Base-by-base conservation (phyloP, 2,888 invertebrate genomes). In the Apodemia duryi region DNA sequence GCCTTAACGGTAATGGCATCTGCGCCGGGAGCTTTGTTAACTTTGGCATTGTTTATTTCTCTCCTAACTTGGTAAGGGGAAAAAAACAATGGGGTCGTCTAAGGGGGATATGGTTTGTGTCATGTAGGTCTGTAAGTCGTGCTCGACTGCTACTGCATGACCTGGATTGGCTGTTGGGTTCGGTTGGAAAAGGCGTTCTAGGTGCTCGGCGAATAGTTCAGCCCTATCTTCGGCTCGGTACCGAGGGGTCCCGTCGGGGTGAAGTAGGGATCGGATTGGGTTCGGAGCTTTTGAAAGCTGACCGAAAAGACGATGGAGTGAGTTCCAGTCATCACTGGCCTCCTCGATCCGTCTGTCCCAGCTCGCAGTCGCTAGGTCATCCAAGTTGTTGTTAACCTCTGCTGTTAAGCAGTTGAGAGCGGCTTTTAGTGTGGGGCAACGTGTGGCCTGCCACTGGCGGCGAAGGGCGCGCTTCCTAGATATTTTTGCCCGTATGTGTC, bases 151-250 rank as follows among this genome's bases (percentile, higher is more conserved):
- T 28, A 62, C 54, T 6, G 57, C 62, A 35, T 63, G 66, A 2
- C 7, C 7, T 0, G 28, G n/a, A 10, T 62, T 7, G 2, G n/a
- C 11, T 2, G 51, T 5, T 0, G 62, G 61, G 32, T 62, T 64
- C 0, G 64, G 64, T 5, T 0, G 3, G 43, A 67, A 68, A 11
- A 65, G 69, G 7, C n/a, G 13, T 54, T 69, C 68, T 0, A 70
- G 66, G 38, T 65, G 35, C 6, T 35, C 5, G 35, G 6, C 6
- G 35, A 35, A 6, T 1, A 35, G 35, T 35, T 35, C 35, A 6
- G 35, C 69, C 0, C 69, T 43, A 13, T 68, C 69, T 32, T 49
- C 63, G 6, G 69, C 67, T 9, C 52, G 9, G 63, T 69, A 70
- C 0, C 64, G 4, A 0, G 51, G 63, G 9, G 57, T 60, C 6